Evolutionary conservation across 2,888 invertebrate genomes (phyloP), one percentile per base, ranked within the genome.

Genomic region (Ethmia dodecea): DNA sequence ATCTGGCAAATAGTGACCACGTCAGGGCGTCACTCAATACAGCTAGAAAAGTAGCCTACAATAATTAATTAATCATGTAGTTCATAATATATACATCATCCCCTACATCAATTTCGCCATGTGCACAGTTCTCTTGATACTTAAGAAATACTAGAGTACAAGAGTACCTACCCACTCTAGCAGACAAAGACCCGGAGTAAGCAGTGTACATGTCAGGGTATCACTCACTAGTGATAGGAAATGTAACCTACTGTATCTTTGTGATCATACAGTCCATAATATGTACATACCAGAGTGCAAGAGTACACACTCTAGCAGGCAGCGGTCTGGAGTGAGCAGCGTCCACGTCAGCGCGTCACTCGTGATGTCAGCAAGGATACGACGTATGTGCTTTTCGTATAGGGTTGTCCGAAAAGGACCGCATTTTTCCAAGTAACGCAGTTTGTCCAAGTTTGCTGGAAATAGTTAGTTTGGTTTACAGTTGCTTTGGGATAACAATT

Each of bases 241-340:
- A 18, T 8, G n/a, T n/a, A n/a, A n/a, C n/a, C n/a, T n/a, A n/a
- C n/a, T n/a, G n/a, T n/a, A n/a, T n/a, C n/a, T n/a, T n/a, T n/a
- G n/a, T 10, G 24, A 24, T n/a, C 25, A 11, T 18, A 8, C 5
- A 11, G 4, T 26, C 26, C n/a, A 27, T 13, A 27, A 13, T 13
- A 14, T 6, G 1, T 13, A 42, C 48, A 37, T 51, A 87, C 88
- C 87, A 15, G 88, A 78, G 37, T 90, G 74, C 15, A 75, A 53
- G 30, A 93, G 60, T 15, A 89, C 76, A 13, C 89, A 87, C 47
- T 91, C 89, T 55, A 95, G 91, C 45, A 95, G 86, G 38, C 89
- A 89, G 26, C 91, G 83, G 52, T 94, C 91, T 0, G 90, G 87
- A 2, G 89, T 89, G 33, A 90, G 77, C 35, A 89, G 67, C 0